A percentile compares a stretch with the other conserved stretches of the same genome.
phyloP scores from a whole-genome alignment of 2,113 vertebrate genomes.

The Excalfactoria chinensis region DNA sequence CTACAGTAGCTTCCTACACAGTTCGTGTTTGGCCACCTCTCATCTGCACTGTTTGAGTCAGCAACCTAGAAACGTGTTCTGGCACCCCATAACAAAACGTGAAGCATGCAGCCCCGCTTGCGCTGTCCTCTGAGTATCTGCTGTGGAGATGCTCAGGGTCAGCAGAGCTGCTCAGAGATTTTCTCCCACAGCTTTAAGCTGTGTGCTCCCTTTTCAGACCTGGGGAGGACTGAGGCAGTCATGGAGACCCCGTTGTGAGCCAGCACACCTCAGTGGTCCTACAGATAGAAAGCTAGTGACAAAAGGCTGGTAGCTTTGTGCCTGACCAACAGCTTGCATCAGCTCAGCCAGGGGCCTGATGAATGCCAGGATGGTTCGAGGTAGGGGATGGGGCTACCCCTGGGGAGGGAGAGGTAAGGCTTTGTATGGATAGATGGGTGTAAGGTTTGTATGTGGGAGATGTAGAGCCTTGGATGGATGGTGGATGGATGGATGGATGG shows the following conservation, averaged over 20 bases:
- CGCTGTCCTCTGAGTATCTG: fast-evolving
- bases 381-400: too few species aligned
- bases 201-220: neutral
- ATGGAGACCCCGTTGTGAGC: fast-evolving
- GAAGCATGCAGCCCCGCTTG: fast-evolving
- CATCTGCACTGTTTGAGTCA: neutral
- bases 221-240: neutral
- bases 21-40: neutral
- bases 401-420: too few species aligned
- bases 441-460: too few species aligned
- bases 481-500: too few species aligned
- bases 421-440: too few species aligned
- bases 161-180: neutral
- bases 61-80: neutral
- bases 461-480: too few species aligned
- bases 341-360: neutral
- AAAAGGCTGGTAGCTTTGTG: too few species aligned
- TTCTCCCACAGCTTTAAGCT: neutral
- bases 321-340: neutral
- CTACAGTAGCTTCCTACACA: neutral
- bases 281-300: fast-evolving
- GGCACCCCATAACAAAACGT: neutral
- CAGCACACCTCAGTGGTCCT: neutral
- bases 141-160: neutral
- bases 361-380: neutral